Conservation (phyloP, 2,888 invertebrate species). For the Cephus pygmeus region DNA sequence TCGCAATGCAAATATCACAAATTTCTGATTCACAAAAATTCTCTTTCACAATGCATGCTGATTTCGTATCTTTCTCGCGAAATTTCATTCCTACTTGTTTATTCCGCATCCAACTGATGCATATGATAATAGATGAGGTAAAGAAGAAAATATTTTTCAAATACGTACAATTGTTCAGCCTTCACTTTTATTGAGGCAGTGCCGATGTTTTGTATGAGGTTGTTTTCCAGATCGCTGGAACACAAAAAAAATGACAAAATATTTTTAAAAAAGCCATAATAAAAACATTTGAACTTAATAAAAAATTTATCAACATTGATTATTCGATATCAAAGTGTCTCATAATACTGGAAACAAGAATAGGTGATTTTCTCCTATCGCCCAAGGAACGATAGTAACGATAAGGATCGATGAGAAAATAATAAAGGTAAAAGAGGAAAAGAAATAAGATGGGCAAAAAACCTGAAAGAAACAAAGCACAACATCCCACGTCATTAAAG, state of each 20-base stretch:
- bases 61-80: neutral
- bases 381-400: neutral
- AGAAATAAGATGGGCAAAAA: neutral
- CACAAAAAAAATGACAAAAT: conserved; percentile 19
- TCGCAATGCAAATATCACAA: neutral
- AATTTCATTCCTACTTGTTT: neutral
- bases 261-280: neutral
- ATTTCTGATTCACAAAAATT: neutral
- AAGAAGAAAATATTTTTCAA: neutral
- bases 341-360: neutral
- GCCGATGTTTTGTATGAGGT: conserved; percentile 60
- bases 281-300: neutral
- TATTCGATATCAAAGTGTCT: too few species aligned
- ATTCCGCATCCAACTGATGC: neutral
- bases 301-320: too few species aligned
- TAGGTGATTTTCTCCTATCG: too few species aligned
- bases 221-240: conserved; percentile 66
- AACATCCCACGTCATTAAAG: neutral
- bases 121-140: neutral
- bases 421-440: neutral
- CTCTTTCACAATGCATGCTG: neutral
- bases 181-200: conserved; percentile 58
- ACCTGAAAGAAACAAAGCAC: neutral
- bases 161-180: conserved; percentile 64
- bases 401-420: neutral